phyloP scores from a whole-genome alignment of 2,888 invertebrate genomes.

The Apodemia zela region DNA sequence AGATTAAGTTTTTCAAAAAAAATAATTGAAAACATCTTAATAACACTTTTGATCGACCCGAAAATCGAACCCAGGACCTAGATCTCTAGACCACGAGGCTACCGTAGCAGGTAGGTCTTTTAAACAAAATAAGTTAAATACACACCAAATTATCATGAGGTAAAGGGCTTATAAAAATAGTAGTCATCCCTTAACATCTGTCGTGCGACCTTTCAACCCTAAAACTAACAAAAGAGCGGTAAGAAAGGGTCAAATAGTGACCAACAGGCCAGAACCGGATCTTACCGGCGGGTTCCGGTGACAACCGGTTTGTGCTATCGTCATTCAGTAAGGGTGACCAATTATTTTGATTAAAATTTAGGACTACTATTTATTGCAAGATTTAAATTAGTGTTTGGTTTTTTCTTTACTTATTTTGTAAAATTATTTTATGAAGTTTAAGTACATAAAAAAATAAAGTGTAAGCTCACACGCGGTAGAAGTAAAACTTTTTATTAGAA shows the following conservation, averaged over 20 bases:
- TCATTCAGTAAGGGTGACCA: background rate
- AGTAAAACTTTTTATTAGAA: no score
- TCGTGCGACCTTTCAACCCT: constrained; percentile 48
- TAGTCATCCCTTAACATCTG: constrained; percentile 48
- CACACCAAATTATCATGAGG: background rate
- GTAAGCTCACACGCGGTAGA: background rate
- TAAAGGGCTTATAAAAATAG: constrained; percentile 16
- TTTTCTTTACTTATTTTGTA: no score
- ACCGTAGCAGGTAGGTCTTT: background rate
- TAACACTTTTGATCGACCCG: no score
- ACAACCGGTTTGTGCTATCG: constrained; percentile 42
- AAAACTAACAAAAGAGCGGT: constrained; percentile 43
- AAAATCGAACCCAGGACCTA: no score
- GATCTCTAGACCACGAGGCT: no score
- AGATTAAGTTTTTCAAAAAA: no score
- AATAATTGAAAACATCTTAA: no score
- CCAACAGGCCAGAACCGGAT: constrained; percentile 62
- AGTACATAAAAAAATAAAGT: background rate
- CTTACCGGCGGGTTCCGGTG: constrained; percentile 46
- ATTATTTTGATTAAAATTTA: background rate
- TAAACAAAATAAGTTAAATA: background rate
- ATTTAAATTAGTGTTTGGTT: no score
- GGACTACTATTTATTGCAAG: no score
- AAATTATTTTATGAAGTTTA: background rate
- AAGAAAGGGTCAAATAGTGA: constrained; percentile 61